Percentiles rank a stretch among this genome's conserved stretches.
These are phyloP conservation scores for Drosophila sproati DNA, from an alignment of 1,140 invertebrate species.

Conservation along the genomic window DNA sequence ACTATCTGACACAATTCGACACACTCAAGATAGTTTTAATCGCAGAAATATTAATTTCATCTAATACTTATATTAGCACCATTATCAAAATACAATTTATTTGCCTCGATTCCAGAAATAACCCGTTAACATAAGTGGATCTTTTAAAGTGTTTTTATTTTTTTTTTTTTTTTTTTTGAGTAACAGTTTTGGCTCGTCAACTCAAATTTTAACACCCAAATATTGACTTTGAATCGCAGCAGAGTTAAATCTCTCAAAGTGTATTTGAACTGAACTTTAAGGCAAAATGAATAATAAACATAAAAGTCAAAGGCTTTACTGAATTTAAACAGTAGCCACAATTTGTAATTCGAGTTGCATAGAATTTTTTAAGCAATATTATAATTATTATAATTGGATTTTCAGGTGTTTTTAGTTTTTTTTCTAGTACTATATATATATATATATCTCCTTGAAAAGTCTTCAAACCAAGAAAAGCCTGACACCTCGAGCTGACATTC, in stretches of 20 bases:
- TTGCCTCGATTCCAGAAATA: slow-evolving; percentile 38
- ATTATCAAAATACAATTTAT: slow-evolving; percentile 31
- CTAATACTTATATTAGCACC: slow-evolving; percentile 35
- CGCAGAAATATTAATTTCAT: slow-evolving; percentile 7
- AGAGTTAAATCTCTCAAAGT: not conserved
- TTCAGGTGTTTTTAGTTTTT: no score
- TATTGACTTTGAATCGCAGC: slow-evolving; percentile 14
- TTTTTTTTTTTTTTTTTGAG: no score
- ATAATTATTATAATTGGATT: no score
- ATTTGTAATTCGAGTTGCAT: no score
- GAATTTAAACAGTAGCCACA: no score
- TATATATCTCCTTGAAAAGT: not conserved
- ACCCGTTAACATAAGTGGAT: slow-evolving; percentile 36
- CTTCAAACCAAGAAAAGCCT: not conserved
- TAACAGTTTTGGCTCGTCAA: not conserved
- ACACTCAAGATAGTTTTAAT: not conserved
- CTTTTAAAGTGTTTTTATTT: not conserved
- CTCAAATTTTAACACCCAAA: slow-evolving; percentile 35
- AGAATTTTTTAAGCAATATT: no score
- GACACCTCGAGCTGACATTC: not conserved
- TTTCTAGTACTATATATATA: no score
- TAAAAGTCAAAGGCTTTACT: no score
- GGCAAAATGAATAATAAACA: not conserved
- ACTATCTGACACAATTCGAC: not conserved
- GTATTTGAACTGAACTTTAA: not conserved